Evolutionary conservation across 2,888 invertebrate species (phyloP).

Genomic region (Leucophenga montana): DNA sequence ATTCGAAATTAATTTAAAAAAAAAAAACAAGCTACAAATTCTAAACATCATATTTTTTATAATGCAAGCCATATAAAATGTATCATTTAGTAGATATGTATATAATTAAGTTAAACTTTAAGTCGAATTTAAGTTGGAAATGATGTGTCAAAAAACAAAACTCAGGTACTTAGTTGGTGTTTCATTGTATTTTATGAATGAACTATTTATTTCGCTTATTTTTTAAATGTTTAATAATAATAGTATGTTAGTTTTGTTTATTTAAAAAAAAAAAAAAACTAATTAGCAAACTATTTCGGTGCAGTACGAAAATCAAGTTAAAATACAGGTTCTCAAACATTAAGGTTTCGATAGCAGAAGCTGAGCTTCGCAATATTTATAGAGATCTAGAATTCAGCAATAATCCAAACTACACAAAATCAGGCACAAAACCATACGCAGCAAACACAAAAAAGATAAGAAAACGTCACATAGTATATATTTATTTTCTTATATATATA

Average conservation of each 20-base stretch:
- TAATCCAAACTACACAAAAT: slow-evolving; percentile 19
- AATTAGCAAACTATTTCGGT: too few relatives aligned
- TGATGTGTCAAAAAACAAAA: slow-evolving; percentile 46
- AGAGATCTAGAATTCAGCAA: background rate
- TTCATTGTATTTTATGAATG: slow-evolving; percentile 29
- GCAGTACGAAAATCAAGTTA: too few relatives aligned
- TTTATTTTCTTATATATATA: slow-evolving; percentile 42
- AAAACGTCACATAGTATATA: slow-evolving; percentile 57
- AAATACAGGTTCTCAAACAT: too few relatives aligned
- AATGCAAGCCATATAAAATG: slow-evolving; percentile 29
- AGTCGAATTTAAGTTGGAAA: slow-evolving; percentile 32
- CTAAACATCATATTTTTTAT: slow-evolving; percentile 40
- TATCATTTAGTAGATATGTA: slow-evolving; percentile 18
- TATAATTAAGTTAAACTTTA: slow-evolving; percentile 34
- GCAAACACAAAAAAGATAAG: slow-evolving; percentile 50
- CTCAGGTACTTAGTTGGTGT: slow-evolving; percentile 73
- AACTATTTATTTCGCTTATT: slow-evolving; percentile 2
- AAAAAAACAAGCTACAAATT: slow-evolving; percentile 16
- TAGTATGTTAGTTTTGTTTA: slow-evolving; percentile 7
- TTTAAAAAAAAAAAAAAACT: background rate
- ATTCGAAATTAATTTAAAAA: slow-evolving; percentile 41
- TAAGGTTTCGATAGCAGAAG: slow-evolving; percentile 30
- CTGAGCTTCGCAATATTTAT: slow-evolving; percentile 45
- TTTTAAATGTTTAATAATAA: background rate
- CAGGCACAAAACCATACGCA: slow-evolving; percentile 23